A percentile compares a stretch with the other conserved stretches of the same genome.
Conservation (phyloP, 2,888 invertebrate species). For the Ariolimax columbianus region DNA sequence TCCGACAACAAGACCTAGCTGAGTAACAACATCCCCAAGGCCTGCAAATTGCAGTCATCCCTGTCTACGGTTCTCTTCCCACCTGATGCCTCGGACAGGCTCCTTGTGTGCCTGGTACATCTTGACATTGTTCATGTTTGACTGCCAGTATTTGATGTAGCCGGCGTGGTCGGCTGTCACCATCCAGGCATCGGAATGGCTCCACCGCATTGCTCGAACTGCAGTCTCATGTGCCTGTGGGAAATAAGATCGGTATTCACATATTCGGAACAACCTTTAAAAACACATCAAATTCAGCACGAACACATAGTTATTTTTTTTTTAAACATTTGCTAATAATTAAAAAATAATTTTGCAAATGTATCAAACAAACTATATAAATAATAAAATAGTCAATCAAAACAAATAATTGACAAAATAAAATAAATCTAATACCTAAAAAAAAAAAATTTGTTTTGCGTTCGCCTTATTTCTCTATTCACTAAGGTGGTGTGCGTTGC, state of each 20-base stretch:
- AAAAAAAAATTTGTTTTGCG: too few relatives aligned
- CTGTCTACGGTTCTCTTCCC: slow-evolving; percentile 71
- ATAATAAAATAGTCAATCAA: too few relatives aligned
- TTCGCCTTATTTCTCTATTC: too few relatives aligned
- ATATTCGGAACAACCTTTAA: not conserved
- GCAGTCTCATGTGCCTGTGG: slow-evolving; percentile 97
- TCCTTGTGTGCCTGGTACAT: slow-evolving; percentile 99
- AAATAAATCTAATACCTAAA: too few relatives aligned
- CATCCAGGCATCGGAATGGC: slow-evolving; percentile 99
- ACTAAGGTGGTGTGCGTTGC: too few relatives aligned
- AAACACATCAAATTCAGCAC: too few relatives aligned
- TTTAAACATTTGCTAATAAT: too few relatives aligned
- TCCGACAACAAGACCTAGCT: not conserved
- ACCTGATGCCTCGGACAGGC: slow-evolving; percentile 98
- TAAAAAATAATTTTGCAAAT: too few relatives aligned
- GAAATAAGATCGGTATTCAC: slow-evolving; percentile 2
- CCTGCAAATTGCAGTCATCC: slow-evolving; percentile 3
- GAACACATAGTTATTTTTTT: too few relatives aligned
- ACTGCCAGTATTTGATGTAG: slow-evolving; percentile 99
- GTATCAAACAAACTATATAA: too few relatives aligned
- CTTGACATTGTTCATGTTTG: slow-evolving; percentile 99
- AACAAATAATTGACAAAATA: too few relatives aligned
- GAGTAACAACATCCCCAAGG: slow-evolving; percentile 4
- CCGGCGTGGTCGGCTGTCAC: slow-evolving; percentile 99
- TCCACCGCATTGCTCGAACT: slow-evolving; percentile 99